Base-by-base conservation (phyloP, 2,888 invertebrate species). In the Noctua fimbriata region DNA sequence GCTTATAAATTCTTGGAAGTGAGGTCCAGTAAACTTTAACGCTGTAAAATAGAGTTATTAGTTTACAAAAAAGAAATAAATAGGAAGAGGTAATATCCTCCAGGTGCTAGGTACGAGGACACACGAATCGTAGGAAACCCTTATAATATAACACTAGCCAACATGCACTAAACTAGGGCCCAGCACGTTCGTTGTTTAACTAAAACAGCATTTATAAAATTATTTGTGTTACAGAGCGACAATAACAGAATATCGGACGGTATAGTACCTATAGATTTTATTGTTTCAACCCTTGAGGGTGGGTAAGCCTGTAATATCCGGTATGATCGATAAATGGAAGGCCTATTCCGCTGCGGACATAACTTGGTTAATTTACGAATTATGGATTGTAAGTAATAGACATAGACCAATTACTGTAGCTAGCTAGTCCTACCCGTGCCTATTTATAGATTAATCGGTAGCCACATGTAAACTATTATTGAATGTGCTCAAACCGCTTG, bases 381-480 rank as follows among this genome's bases (percentile, higher is more conserved):
- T 73, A 36, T 16, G 12, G 36, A n/a, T 32, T 41, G n/a, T n/a
- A n/a, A 0, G 12, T 58, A n/a, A 58, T 24, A 24, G 24, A 16
- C 10, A 21, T 32, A 32, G 18, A n/a, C 32, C 36, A 69, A 69
- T n/a, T 66, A 63, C n/a, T 65, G 32, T 55, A 47, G n/a, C 67
- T n/a, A 74, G 65, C 49, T 16, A 58, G 36, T 72, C 44, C 44
- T 60, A 78, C 12, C 41, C 32, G 41, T 32, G 10, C 24, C 36
- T 83, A 67, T 84, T 67, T 73, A 47, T 73, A 65, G 21, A 58
- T 49, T 66, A 82, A 76, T 77, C 60, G 69, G 72, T 47, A 63
- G 65, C 73, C 36, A 60, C 55, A 84, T 55, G 72, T 75, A 67
- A 84, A 85, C 41, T 82, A 78, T 79, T 77, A 79, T 79, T 81